Conservation (phyloP, 2,888 invertebrate genomes). For the Xestia xanthographa region DNA sequence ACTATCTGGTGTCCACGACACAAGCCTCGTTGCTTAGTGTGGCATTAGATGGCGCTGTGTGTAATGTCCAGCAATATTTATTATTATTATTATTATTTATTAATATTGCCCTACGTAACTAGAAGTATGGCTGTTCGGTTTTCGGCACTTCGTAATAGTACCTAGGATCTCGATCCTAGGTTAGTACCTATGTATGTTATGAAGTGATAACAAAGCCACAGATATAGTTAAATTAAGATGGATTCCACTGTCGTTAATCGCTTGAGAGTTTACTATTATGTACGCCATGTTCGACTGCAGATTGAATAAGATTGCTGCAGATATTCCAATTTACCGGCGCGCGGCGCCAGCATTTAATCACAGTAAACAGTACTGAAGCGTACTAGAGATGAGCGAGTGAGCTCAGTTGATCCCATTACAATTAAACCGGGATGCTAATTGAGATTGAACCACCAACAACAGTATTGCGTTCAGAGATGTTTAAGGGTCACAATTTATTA, state of each 20-base stretch:
- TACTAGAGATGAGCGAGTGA: background rate
- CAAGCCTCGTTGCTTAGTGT: no score
- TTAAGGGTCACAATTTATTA: background rate
- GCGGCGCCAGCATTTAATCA: background rate
- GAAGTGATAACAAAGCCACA: no score
- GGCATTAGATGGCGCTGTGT: no score
- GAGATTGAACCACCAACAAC: background rate
- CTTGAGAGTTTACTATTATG: background rate
- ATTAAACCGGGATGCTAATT: background rate
- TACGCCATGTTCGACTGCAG: background rate
- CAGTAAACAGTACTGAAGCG: conserved; percentile 1
- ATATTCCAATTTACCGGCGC: background rate
- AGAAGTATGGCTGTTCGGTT: no score
- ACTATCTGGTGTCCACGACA: no score
- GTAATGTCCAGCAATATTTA: no score
- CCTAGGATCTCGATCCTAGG: no score
- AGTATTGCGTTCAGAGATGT: background rate
- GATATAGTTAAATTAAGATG: background rate
- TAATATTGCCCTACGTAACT: no score
- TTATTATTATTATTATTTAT: no score
- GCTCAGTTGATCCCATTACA: background rate
- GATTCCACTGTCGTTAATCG: background rate
- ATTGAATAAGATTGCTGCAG: background rate
- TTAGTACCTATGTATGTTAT: no score
- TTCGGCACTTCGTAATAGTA: no score